Evolutionary conservation across 2,113 vertebrate genomes (phyloP), one percentile per base, ranked within the genome.

Genomic region (Sarotherodon lohbergeri): DNA sequence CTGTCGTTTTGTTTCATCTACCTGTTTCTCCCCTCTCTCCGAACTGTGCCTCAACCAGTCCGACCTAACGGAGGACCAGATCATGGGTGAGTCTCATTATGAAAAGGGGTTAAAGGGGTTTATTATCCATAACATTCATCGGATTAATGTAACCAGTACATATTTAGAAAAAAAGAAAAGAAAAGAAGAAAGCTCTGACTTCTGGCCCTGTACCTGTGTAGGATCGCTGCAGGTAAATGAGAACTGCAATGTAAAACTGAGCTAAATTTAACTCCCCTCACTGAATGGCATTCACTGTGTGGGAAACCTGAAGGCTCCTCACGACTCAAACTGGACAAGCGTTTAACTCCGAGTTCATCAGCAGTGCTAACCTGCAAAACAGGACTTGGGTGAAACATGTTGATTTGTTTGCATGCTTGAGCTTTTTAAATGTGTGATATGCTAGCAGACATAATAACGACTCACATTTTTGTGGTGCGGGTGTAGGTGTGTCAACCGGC

Each of bases 21-120:
- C 41, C 8, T 80, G 22, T 61, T 24, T 8, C 50, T 9, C 24
- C 19, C 14, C 22, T 86, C 19, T 87, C 50, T 29, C 11, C 9
- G 5, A 43, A 57, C 73, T 17, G 22, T 36, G 55, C n/a, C 29
- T 79, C 83, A 3, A 81, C 43, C 96, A 98, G 97, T 97, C 96
- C 78, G 97, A 98, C 93, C 97, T 97, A 96, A 92, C 97, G 48
- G 97, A 98, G 86, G 97, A 98, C 76, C 97, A 98, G 91, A 97
- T 97, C 17, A 87, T 96, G 27, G 97, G 97, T 98, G 93, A 95
- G 97, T 95, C 27, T 78, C 73, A 32, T 34, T 32, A 52, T 39
- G 46, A 32, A 78, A 52, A 78, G 3, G 24, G 13, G 27, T 39
- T 71, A 83, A 83, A 54, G 13, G 43, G 27, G 29, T 4, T 68